Percentiles rank a stretch among this genome's conserved stretches.
Conservation (phyloP, 2,888 invertebrate genomes). For the Eurytoma californica region DNA sequence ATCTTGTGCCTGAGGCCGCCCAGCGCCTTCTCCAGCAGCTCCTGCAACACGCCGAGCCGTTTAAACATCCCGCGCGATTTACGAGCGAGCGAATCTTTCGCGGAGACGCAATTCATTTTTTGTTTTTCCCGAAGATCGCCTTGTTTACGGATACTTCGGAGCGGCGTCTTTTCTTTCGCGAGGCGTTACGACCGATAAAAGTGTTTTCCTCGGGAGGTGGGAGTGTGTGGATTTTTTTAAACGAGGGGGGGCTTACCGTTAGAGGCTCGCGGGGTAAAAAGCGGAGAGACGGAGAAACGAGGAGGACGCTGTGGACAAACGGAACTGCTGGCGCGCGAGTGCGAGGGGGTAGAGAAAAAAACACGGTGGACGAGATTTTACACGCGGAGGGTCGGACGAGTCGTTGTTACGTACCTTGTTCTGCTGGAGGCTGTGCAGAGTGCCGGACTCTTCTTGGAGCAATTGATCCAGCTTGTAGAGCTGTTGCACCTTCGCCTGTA, state of each 20-base stretch:
- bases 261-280: not conserved
- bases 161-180: no score
- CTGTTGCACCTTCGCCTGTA: constrained; percentile 84
- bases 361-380: constrained; percentile 7
- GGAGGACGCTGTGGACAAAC: no score
- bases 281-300: not conserved
- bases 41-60: constrained; percentile 70
- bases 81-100: not conserved
- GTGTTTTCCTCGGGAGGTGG: no score
- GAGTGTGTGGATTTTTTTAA: no score
- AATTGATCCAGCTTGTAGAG: constrained; percentile 85
- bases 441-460: constrained; percentile 85
- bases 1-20: constrained; percentile 81
- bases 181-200: not conserved
- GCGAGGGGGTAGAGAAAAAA: not conserved
- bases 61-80: not conserved
- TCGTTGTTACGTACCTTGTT: constrained; percentile 78
- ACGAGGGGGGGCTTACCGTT: no score
- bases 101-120: not conserved
- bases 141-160: not conserved
- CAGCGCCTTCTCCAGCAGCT: constrained; percentile 82
- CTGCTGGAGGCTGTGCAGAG: constrained; percentile 83
- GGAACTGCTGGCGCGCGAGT: constrained; percentile 14
- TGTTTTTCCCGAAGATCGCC: no score
- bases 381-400: not conserved